phyloP scores from a whole-genome alignment of 92 coral and sea anemone species.

The Phenganax stokvisi region DNA sequence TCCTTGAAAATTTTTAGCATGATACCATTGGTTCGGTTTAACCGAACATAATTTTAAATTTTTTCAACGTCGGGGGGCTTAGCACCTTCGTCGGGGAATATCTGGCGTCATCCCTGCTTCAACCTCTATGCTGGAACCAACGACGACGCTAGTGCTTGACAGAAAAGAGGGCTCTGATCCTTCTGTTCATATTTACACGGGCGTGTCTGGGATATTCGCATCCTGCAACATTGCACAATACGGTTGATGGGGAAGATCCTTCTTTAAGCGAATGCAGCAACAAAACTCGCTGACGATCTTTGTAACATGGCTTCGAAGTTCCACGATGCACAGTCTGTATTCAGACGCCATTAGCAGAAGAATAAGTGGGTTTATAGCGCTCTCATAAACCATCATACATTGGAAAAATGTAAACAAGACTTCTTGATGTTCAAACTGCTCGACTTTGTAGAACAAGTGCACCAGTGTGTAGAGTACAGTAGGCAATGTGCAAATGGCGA shows the following conservation, averaged over 20 bases:
- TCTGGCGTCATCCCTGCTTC: no score
- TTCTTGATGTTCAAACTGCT: constrained; percentile 28
- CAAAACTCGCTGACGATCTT: background rate
- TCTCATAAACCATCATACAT: constrained; percentile 30
- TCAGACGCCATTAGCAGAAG: constrained; percentile 39
- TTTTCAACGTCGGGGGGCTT: no score
- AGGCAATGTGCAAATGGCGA: constrained; percentile 22
- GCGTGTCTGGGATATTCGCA: constrained; percentile 18
- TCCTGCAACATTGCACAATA: constrained; percentile 30
- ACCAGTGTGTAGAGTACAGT: constrained; percentile 6
- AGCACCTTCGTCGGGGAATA: no score
- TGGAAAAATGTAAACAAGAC: constrained; percentile 19
- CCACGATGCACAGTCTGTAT: constrained; percentile 32
- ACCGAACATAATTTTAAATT: no score
- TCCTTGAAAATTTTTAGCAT: no score
- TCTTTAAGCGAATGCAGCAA: background rate
- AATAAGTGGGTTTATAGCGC: constrained; percentile 33
- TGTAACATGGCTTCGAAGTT: background rate
- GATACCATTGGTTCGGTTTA: no score
- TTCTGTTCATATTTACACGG: constrained; percentile 16
- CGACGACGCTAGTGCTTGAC: no score
- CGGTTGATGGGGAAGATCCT: constrained; percentile 25
- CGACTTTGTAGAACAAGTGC: constrained; percentile 23
- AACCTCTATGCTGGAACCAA: no score
- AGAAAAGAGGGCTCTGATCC: no score